Percentiles rank a stretch among this genome's conserved stretches.
Evolutionary conservation across 37 sponge, comb jelly and placozoan genomes (phyloP).

Genomic region (Aplysina aerophoba): DNA sequence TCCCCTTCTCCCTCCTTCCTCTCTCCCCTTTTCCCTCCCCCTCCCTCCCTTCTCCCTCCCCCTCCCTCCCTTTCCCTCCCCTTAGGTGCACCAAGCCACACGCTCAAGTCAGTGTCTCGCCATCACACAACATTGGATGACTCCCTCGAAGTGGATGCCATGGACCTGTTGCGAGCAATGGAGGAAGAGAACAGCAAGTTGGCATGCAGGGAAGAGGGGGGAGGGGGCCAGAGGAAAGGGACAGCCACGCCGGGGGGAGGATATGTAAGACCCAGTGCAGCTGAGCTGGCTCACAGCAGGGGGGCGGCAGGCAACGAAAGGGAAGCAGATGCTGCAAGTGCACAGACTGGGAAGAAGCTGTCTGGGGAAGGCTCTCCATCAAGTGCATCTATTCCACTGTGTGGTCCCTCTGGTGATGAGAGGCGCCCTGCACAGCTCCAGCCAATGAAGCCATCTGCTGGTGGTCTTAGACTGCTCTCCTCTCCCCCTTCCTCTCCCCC

Average conservation of each 20-base stretch:
- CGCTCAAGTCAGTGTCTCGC: conserved; percentile 44
- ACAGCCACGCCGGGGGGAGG: too few species aligned
- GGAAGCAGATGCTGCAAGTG: too few species aligned
- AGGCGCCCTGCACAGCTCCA: background rate
- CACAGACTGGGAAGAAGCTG: too few species aligned
- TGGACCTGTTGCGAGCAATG: conserved; percentile 39
- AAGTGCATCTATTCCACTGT: too few species aligned
- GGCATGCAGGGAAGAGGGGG: too few species aligned
- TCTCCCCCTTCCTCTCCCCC: conserved; percentile 17
- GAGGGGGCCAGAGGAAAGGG: too few species aligned
- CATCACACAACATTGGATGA: conserved; percentile 7
- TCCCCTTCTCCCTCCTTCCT: background rate
- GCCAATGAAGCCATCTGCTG: too few species aligned
- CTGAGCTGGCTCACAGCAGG: too few species aligned
- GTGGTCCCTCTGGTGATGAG: too few species aligned
- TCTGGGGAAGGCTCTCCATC: too few species aligned
- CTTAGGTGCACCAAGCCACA: conserved; percentile 38
- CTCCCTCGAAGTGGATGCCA: conserved; percentile 17
- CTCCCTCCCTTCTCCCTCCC: background rate
- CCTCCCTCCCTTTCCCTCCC: background rate
- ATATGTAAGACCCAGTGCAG: too few species aligned
- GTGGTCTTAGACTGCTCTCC: background rate
- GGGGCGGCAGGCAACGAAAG: too few species aligned
- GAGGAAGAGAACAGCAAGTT: conserved; percentile 41
- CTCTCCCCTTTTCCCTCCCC: background rate